Conservation (phyloP, 2,113 vertebrate genomes). For the Scolopax mira region DNA sequence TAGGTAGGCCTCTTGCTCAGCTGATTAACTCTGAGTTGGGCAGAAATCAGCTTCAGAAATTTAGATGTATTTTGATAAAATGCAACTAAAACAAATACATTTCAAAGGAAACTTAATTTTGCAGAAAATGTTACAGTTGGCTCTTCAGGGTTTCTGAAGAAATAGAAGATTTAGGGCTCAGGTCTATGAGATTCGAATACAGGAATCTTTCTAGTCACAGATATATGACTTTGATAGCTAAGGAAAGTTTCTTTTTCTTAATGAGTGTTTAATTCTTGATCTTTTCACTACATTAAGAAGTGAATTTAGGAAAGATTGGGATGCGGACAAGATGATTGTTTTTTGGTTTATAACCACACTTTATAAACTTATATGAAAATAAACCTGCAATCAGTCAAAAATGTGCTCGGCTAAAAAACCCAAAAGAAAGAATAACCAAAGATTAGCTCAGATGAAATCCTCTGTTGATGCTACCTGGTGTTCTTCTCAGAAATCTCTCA, state of each 20-base stretch:
- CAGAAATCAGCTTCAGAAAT: not conserved
- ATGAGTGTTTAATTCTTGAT: not conserved
- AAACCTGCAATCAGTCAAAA: not conserved
- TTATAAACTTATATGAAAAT: not conserved
- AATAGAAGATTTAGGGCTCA: not conserved
- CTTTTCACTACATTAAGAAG: not conserved
- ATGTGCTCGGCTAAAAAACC: not conserved
- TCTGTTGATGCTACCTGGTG: not conserved
- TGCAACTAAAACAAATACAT: not conserved
- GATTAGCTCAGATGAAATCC: not conserved
- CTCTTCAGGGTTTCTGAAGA: not conserved
- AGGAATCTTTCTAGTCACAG: not conserved
- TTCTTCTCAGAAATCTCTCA: not conserved
- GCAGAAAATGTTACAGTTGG: not conserved
- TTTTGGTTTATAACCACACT: not conserved
- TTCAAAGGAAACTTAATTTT: not conserved
- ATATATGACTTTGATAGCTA: not conserved
- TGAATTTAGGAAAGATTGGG: not conserved
- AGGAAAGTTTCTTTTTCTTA: not conserved
- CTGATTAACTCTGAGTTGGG: not conserved
- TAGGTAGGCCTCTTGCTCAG: not conserved
- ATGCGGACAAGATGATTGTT: not conserved
- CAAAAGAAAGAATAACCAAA: not conserved
- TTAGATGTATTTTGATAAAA: not conserved
- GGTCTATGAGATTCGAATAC: not conserved